Base-by-base conservation (phyloP, 2,797 vertebrate genomes). In the Leptoclinus maculatus region DNA sequence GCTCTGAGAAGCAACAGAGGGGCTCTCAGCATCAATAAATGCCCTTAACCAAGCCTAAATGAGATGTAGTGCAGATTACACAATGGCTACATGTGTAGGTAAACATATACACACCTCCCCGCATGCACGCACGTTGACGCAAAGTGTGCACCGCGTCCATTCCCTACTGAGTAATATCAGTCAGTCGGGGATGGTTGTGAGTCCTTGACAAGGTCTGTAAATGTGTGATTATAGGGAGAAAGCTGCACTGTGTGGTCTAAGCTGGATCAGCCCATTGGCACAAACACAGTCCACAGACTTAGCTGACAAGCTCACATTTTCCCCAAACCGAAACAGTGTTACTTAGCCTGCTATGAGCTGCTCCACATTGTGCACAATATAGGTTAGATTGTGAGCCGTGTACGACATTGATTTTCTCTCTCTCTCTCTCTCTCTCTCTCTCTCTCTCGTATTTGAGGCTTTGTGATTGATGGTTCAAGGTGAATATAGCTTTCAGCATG, bases 41-140 rank as follows among this genome's bases (percentile, higher is more conserved):
- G 86, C 88, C 77, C 78, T 84, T 91, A 87, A 88, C 80, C 74
- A 79, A 47, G 57, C 78, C 91, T 32, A 32, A 86, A 89, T 87
- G 83, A 83, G 91, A 91, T 90, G 81, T 64, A 66, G 81, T 71
- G 69, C 85, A 89, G 87, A 90, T 87, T 85, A 84, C 78, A 81
- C 74, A 78, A 57, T 66, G 74, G 54, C 66, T 34, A 4, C 57
- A 2, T 38, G 56, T 65, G 66, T 25, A 14, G 10, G 17, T 41
- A 74, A 71, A 80, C 64, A 67, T 38, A 76, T n/a, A 79, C 49
- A 77, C 56, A 60, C 71, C 14, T 58, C 59, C 68, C 34, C 47
- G 23, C 47, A 10, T 65, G 41, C 23, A 78, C 41, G 2, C 66
- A 62, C 41, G 51, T 34, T 73, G 13, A 65, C 43, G 65, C 66